Base-by-base conservation (phyloP, 2,113 vertebrate species). In the Odontophorus gujanensis region DNA sequence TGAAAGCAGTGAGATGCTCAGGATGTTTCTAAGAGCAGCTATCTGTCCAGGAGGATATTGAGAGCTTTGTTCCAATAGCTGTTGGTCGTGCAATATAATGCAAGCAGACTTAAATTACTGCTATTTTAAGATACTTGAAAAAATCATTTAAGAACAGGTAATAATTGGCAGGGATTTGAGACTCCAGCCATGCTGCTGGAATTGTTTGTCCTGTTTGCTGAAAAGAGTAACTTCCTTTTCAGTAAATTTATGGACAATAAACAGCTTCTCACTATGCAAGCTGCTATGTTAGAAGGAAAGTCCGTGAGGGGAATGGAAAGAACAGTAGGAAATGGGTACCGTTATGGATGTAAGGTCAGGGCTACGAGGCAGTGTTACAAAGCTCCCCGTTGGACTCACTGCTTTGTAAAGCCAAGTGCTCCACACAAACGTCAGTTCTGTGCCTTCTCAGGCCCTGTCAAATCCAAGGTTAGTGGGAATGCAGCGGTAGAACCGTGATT, bases 81-180 rank as follows among this genome's bases (percentile, higher is more conserved):
- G 34, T 1, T 40, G 17, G 24, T 65, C 75, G 25, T 4, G 7
- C 45, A n/a, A 4, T 59, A 13, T n/a, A 77, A 34, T 50, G 28
- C 61, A 84, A 62, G 19, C 67, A 85, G 81, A 81, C 85, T 71
- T 34, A 87, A 84, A 89, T 69, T 79, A 76, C 77, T 86, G 84
- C 43, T 93, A 30, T 50, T 92, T 90, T 51, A 59, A 85, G 30
- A 25, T n/a, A 48, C 55, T 81, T 87, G 0, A 25, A 50, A 81
- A 71, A 63, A 66, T 85, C n/a, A 36, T 3, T 92, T 47, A 87
- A 74, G 19, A 86, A 77, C 53, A 92, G 74, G n/a, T 5, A 88
- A 73, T 74, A 84, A 75, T 38, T 79, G 40, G 16, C 40, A 87
- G 47, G 47, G 80, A 63, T 67, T 66, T 85, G 78, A 58, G 68